Base-by-base conservation (phyloP, 1,140 invertebrate species). In the Brachionus sp. region DNA sequence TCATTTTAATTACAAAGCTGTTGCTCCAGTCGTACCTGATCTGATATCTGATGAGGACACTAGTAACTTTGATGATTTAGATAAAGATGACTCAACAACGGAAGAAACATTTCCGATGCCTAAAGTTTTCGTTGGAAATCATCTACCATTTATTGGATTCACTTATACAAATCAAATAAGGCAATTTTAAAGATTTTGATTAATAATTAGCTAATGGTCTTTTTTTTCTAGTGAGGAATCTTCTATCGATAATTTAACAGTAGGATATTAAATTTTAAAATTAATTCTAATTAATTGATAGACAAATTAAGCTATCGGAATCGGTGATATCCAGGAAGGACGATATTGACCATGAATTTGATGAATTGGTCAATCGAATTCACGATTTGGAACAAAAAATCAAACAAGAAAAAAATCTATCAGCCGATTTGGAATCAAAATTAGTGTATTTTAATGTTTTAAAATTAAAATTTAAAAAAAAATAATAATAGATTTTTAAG, bases 91-190 rank as follows among this genome's bases (percentile, higher is more conserved):
- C 66, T 91, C 93, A 1, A 93, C 95, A 86, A 95, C 97, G 88
- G 93, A 80, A 64, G 88, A 88, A 68, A 93, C 87, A 2, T 99
- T 99, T 90, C 94, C 96, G 9, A 91, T 94, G 82, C 95, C 96
- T 33, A 98, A 98, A 91, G 95, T 95, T 39, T 99, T 99, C 90
- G 95, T 95, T 82, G 98, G 96, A 53, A 98, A 99, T 90, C 96
- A 99, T 90, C 90, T 99, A 84, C 96, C 97, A 16, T 99, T 99
- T 90, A 95, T 99, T 82, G 96, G 97, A 7, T 99, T 99, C 87
- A 98, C 97, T 0, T 99, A 97, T 87, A 95, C 94, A 64, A 93
- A 93, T 84, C 95, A 97, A 44, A 6, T 35, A 6, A 23, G 33
- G 50, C 42, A 42, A 7, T 35, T 33, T 80, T 16, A 39, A 68